Conservation (phyloP, 2,113 vertebrate genomes). For the Vidua macroura region DNA sequence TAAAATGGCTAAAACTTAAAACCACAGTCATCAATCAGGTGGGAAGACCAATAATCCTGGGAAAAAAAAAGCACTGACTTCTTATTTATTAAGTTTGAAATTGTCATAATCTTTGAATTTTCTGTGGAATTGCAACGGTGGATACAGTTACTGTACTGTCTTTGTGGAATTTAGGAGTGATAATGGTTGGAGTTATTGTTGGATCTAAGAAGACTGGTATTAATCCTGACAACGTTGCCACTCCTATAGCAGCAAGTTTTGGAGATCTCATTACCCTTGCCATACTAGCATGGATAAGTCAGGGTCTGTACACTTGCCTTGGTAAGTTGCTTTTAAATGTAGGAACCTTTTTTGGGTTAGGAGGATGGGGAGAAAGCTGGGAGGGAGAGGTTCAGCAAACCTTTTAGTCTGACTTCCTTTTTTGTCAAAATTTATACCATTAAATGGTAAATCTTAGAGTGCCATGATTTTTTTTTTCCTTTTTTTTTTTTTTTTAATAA, state of each 20-base stretch:
- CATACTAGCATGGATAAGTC: conserved; percentile 96
- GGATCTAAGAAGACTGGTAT: conserved; percentile 97
- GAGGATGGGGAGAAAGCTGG: neutral
- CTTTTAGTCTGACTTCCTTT: neutral
- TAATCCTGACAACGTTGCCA: conserved; percentile 97
- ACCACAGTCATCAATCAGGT: neutral
- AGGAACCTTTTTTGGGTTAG: neutral
- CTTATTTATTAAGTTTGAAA: neutral
- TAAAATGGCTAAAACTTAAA: neutral
- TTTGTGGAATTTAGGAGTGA: conserved; percentile 80
- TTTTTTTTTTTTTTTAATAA: neutral
- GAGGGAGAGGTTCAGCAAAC: neutral
- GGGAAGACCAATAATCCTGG: neutral
- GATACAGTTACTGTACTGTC: neutral
- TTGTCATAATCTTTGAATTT: neutral
- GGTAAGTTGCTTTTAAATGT: conserved; percentile 74
- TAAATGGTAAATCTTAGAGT: neutral
- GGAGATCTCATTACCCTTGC: conserved; percentile 96
- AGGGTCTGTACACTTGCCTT: conserved; percentile 92
- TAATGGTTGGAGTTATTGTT: conserved; percentile 98
- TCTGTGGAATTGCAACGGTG: neutral
- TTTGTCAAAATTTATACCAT: neutral
- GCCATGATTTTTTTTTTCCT: neutral
- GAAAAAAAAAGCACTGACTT: neutral
- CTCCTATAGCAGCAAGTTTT: conserved; percentile 95